Evolutionary conservation across 2,888 invertebrate species (phyloP), one percentile per base, ranked within the genome.

Genomic region (Noctua pronuba): DNA sequence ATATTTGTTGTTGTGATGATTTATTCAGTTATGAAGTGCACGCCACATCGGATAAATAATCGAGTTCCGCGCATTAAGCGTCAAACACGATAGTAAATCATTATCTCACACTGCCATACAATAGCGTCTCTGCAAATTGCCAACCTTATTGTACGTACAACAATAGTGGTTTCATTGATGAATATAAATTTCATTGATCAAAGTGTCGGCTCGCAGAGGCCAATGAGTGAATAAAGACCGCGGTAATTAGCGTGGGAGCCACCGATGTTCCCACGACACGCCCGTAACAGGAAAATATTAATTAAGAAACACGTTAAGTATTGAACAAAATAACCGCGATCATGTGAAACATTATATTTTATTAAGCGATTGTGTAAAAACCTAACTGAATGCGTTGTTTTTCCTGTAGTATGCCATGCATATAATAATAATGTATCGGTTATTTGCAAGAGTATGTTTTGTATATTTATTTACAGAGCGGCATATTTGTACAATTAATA

Each of bases 171-270:
- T 93, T 91, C 94, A 95, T 95, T 95, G 93, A 95, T 93, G 92
- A 93, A 92, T 93, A 91, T 91, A 92, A 92, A 92, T 92, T 94
- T 93, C 94, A 95, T 94, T 95, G 94, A 94, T 93, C 90, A 92
- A 89, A 90, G 89, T 88, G 90, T 88, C 90, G 89, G 88, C 88
- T 88, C 81, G 87, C 88, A 89, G 89, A 92, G 91, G 91, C 89
- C 92, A 91, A 91, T 90, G 90, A 92, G 92, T 91, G 92, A 91
- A 92, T 91, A 92, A 92, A 93, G 91, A 91, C 85, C 89, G 88
- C 82, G 76, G 88, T 89, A 95, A 96, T 95, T 94, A 95, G 93
- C 95, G 96, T 96, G 95, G 95, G 96, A 96, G 93, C 90, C 90
- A 86, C 84, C 86, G 88, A 81, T 85, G 91, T 95, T 96, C 96